phyloP scores from a whole-genome alignment of 2,113 vertebrate genomes.

The Nyctereutes procyonoides region DNA sequence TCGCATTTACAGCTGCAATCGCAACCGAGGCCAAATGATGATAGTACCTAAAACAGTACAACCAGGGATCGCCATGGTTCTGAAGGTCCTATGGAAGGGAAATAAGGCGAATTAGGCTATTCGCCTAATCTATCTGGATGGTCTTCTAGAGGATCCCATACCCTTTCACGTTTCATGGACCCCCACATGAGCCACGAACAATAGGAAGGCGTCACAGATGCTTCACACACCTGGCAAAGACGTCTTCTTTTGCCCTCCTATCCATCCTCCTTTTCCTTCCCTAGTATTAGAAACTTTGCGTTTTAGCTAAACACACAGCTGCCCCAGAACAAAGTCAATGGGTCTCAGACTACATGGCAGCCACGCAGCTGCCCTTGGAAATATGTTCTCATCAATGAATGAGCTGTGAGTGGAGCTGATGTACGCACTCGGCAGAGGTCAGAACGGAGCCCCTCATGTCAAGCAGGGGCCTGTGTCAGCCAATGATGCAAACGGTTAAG shows the following conservation, averaged over 20 bases:
- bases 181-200: not conserved
- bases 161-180: not conserved
- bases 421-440: not conserved
- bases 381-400: not conserved
- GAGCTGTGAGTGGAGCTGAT: not conserved
- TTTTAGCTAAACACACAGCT: not conserved
- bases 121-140: not conserved
- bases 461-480: not conserved
- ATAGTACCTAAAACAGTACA: not conserved
- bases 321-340: not conserved
- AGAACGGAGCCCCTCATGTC: not conserved
- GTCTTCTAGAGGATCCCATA: not conserved
- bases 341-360: not conserved
- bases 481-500: not conserved
- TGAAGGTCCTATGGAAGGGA: slow-evolving; percentile 29
- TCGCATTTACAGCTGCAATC: slow-evolving; percentile 22
- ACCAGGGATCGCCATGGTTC: not conserved
- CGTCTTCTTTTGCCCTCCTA: not conserved
- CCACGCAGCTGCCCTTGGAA: not conserved
- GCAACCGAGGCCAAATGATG: slow-evolving; percentile 20
- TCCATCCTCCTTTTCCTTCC: not conserved
- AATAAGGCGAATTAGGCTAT: not conserved
- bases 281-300: not conserved
- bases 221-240: not conserved
- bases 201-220: not conserved